Evolutionary conservation across 2,888 invertebrate genomes (phyloP).

Genomic region (Melinaea marsaeus): DNA sequence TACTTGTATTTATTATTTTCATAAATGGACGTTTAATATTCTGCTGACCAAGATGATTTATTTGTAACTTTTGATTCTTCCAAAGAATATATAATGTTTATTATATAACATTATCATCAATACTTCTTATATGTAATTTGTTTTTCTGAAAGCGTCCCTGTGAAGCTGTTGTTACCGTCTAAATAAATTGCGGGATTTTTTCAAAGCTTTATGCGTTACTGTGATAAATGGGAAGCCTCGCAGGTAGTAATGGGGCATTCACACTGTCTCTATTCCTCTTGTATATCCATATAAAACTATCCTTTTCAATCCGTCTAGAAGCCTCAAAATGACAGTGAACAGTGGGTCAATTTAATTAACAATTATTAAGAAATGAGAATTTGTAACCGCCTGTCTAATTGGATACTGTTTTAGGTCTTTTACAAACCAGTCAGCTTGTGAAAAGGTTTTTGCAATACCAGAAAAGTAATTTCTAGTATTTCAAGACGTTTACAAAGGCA

Average conservation of each 20-base stretch:
- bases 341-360: too few relatives aligned
- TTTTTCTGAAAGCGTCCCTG: constrained; percentile 2
- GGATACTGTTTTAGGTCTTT: too few relatives aligned
- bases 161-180: constrained; percentile 57
- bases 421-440: too few relatives aligned
- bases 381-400: too few relatives aligned
- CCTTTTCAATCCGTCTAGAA: constrained; percentile 43
- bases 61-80: constrained; percentile 26
- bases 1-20: too few relatives aligned
- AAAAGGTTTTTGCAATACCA: too few relatives aligned
- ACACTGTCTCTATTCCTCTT: constrained; percentile 44
- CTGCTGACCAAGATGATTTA: constrained; percentile 13
- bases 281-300: constrained; percentile 34
- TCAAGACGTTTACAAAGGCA: too few relatives aligned
- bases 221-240: constrained; percentile 72
- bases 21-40: too few relatives aligned
- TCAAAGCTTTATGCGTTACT: constrained; percentile 70
- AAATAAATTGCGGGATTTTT: constrained; percentile 74
- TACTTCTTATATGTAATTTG: not conserved
- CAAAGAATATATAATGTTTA: too few relatives aligned
- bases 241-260: constrained; percentile 66
- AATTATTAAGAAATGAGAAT: too few relatives aligned
- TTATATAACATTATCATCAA: not conserved
- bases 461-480: too few relatives aligned
- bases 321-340: too few relatives aligned